phyloP scores from a whole-genome alignment of 2,113 vertebrate genomes.

The Silurus meridionalis region DNA sequence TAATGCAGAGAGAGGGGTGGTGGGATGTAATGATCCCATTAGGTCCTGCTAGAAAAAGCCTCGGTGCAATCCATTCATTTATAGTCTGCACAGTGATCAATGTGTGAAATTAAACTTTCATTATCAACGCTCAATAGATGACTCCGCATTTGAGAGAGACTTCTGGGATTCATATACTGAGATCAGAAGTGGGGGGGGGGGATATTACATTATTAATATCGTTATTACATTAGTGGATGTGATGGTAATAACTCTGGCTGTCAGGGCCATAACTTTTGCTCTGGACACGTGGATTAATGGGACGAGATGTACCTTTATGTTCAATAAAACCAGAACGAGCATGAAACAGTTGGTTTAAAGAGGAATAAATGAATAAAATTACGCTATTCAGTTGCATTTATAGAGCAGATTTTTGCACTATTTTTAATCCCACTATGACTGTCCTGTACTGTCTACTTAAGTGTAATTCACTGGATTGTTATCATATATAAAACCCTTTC shows the following conservation, averaged over 20 bases:
- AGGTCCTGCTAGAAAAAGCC: conserved; percentile 25
- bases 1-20: conserved; percentile 13
- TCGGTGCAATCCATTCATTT: conserved; percentile 33
- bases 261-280: conserved; percentile 21
- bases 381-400: background rate
- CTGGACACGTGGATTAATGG: background rate
- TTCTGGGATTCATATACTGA: conserved; percentile 8
- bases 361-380: background rate
- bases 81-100: conserved; percentile 40
- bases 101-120: conserved; percentile 51
- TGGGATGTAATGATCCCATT: conserved; percentile 44
- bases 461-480: conserved; percentile 13
- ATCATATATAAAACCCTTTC: conserved; percentile 8
- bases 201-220: conserved; percentile 19
- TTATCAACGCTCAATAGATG: conserved; percentile 37
- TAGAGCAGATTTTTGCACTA: background rate
- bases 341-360: background rate
- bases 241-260: conserved; percentile 18
- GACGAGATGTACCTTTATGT: background rate
- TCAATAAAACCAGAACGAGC: background rate
- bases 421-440: background rate
- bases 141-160: background rate
- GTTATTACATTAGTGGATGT: conserved; percentile 24
- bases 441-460: background rate
- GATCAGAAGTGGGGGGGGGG: too few species aligned